Percentiles rank a stretch among this genome's conserved stretches.
Evolutionary conservation across 37 sponge, comb jelly and placozoan species (phyloP).

Genomic region (Halichondria panicea): DNA sequence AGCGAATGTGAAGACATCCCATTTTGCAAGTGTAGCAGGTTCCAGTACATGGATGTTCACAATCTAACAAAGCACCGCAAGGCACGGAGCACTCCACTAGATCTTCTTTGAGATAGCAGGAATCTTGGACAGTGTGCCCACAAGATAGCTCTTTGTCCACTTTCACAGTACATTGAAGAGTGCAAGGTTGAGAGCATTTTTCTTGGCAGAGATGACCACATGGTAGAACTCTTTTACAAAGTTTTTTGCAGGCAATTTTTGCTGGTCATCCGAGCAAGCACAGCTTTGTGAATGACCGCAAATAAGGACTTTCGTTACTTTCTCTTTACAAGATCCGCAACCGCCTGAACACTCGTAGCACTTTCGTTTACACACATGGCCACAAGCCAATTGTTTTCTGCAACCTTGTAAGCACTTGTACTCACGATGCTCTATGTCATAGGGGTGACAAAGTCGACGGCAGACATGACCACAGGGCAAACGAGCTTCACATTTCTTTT

Average conservation of each 20-base stretch:
- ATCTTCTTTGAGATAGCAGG: slow-evolving; percentile 19
- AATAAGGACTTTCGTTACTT: slow-evolving; percentile 33
- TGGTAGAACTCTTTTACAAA: slow-evolving; percentile 49
- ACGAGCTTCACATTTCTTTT: slow-evolving; percentile 42
- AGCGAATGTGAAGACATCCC: slow-evolving; percentile 75
- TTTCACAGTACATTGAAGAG: slow-evolving; percentile 17
- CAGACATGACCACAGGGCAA: slow-evolving; percentile 83
- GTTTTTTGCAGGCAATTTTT: slow-evolving; percentile 23
- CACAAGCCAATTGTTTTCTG: slow-evolving; percentile 52
- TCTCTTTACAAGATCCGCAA: slow-evolving; percentile 55
- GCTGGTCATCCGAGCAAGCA: slow-evolving; percentile 39
- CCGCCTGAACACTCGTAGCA: slow-evolving; percentile 64
- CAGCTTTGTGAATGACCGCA: slow-evolving; percentile 60
- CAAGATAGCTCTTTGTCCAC: slow-evolving; percentile 50
- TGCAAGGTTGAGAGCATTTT: slow-evolving; percentile 63
- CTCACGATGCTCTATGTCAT: slow-evolving; percentile 57
- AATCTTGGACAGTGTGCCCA: slow-evolving; percentile 50
- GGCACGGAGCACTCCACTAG: slow-evolving; percentile 33
- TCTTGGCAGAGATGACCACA: slow-evolving; percentile 87
- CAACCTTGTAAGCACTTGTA: slow-evolving; percentile 62
- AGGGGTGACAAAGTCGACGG: slow-evolving; percentile 67
- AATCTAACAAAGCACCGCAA: slow-evolving; percentile 58
- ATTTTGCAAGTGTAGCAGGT: slow-evolving; percentile 61
- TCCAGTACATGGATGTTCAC: slow-evolving; percentile 75
- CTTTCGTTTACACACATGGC: slow-evolving; percentile 62